phyloP scores from a whole-genome alignment of 2,113 vertebrate genomes.

The Grus americana region DNA sequence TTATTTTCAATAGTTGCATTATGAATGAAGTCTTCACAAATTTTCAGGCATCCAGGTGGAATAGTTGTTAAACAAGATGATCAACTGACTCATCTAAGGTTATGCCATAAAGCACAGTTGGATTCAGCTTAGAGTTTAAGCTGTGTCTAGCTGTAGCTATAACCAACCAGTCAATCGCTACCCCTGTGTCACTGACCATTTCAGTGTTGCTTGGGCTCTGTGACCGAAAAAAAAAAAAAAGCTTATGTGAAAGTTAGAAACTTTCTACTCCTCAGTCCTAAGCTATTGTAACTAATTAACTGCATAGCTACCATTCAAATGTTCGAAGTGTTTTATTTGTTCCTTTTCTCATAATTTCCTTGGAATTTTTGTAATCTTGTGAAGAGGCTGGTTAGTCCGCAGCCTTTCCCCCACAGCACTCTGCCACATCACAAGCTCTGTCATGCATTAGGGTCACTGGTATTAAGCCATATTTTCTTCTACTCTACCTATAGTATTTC shows the following conservation, averaged over 20 bases:
- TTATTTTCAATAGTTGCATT: neutral
- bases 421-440: neutral
- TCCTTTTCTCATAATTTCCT: neutral
- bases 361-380: neutral
- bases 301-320: neutral
- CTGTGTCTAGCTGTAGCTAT: neutral
- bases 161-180: accelerated
- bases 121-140: neutral
- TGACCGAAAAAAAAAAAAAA: no score
- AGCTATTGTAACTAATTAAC: neutral
- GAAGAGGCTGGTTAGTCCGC: neutral
- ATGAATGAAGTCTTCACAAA: neutral
- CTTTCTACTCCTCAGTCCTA: neutral
- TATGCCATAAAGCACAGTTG: neutral
- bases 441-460: neutral
- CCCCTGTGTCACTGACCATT: neutral
- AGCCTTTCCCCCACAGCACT: neutral
- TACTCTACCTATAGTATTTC: neutral
- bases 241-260: neutral
- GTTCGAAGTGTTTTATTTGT: neutral
- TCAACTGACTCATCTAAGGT: neutral
- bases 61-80: neutral
- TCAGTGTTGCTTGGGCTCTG: neutral
- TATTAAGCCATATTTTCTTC: neutral
- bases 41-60: neutral